Base-by-base conservation (phyloP, 1,140 invertebrate species). In the Hyles euphorbiae region DNA sequence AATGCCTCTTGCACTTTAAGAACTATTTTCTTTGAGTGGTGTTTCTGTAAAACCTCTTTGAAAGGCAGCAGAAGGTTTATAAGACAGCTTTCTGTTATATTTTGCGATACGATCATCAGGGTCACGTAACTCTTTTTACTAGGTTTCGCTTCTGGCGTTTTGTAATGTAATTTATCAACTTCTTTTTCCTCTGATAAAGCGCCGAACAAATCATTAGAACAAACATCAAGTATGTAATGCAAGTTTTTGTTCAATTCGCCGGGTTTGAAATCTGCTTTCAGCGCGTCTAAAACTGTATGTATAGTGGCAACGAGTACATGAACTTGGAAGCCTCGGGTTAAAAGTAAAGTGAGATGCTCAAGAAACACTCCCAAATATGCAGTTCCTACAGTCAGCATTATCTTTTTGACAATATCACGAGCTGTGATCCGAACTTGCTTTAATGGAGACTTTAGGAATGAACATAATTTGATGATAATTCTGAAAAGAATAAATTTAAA, bases 301-400 rank as follows among this genome's bases (percentile, higher is more conserved):
- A 98, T 91, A 0, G 98, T 98, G 63, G 93, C 98, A 3, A 94
- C 94, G 10, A 99, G 89, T 0, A 99, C 97, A 73, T 99, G 98
- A 12, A 98, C 92, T 91, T 99, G 97, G 76, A 96, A 99, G 7
- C 98, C 98, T 81, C 94, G 93, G 0, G 93, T 96, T 52, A 99
- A 89, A 5, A 97, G 83, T 10, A 94, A 89, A 47, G 93, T 93
- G 74, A 99, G 91, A 86, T 98, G 97, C 57, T 92, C 92, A 3
- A 99, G 79, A 6, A 99, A 84, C 73, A 93, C 89, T 22, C 92
- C 90, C 60, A 99, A 91, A 81, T 97, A 97, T 11, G 91, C 86
- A 0, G 96, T 93, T 0, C 98, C 98, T 0, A 99, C 89, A 0
- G 95, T 92, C 2, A 93, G 70, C 92, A 98, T 95, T 33, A 98